Percentiles rank a stretch among this genome's conserved stretches.
Evolutionary conservation across 23 tunicate species (phyloP).

Genomic region (Trididemnum miniatum): DNA sequence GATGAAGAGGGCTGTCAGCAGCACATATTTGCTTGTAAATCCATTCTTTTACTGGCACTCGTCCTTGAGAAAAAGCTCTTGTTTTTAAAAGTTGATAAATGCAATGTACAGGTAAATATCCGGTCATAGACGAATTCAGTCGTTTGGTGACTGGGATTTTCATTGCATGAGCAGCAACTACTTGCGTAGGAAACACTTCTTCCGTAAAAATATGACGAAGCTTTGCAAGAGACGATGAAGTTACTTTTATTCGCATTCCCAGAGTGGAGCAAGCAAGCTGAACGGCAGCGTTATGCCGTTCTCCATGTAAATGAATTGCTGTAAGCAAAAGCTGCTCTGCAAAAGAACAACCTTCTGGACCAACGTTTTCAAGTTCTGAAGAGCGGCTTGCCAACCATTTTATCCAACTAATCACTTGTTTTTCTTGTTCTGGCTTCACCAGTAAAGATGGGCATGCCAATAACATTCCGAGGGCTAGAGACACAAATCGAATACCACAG

Average conservation of each 20-base stretch:
- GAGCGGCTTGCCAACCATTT: conserved; percentile 87
- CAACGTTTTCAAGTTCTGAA: conserved; percentile 70
- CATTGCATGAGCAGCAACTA: conserved; percentile 82
- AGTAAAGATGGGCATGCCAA: conserved; percentile 77
- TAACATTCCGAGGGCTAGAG: conserved; percentile 82
- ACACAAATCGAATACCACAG: conserved; percentile 78
- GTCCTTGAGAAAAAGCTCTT: conserved; percentile 72
- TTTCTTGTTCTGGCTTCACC: conserved; percentile 50
- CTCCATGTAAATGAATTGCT: conserved; percentile 87
- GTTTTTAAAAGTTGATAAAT: conserved; percentile 89
- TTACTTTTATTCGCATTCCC: conserved; percentile 85
- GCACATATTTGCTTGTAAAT: conserved; percentile 88
- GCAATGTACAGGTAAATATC: conserved; percentile 93
- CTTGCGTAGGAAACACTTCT: conserved; percentile 90
- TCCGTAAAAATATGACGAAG: conserved; percentile 83
- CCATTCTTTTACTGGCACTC: conserved; percentile 78
- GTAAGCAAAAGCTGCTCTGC: conserved; percentile 86
- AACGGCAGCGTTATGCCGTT: conserved; percentile 63
- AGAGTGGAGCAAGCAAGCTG: conserved; percentile 76
- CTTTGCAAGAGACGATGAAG: conserved; percentile 51
- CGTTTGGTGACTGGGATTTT: conserved; percentile 79
- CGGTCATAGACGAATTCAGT: conserved; percentile 68
- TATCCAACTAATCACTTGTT: conserved; percentile 70
- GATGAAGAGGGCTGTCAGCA: conserved; percentile 73
- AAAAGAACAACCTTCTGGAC: conserved; percentile 83